Percentiles rank a stretch among this genome's conserved stretches.
Conservation (phyloP, 2,113 vertebrate species). For the Athene cunicularia region DNA sequence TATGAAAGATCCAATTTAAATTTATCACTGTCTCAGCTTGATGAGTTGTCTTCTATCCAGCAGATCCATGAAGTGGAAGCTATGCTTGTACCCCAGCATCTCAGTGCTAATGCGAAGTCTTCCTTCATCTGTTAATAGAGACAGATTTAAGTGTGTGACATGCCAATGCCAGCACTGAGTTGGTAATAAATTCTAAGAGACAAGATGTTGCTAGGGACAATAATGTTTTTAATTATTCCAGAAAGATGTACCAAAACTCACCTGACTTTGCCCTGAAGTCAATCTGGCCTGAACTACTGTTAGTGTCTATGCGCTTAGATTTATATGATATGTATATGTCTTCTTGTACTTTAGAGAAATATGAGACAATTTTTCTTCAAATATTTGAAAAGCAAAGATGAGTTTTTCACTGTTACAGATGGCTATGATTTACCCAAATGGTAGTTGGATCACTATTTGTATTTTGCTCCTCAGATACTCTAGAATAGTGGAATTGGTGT, state of each 20-base stretch:
- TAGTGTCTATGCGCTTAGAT: neutral
- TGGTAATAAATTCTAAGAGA: neutral
- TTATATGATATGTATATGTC: neutral
- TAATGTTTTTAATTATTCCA: neutral
- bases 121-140: neutral
- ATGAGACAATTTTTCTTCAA: neutral
- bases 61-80: neutral
- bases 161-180: neutral
- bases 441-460: neutral
- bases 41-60: neutral
- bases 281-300: neutral
- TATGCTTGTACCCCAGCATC: rapidly evolving
- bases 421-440: rapidly evolving
- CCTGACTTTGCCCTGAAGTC: neutral
- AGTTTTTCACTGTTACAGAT: neutral
- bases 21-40: neutral
- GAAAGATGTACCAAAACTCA: neutral
- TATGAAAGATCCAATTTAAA: neutral
- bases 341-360: neutral
- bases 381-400: neutral
- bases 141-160: neutral
- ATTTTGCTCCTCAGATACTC: neutral
- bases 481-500: neutral
- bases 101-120: neutral
- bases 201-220: neutral